A percentile compares a stretch with the other conserved stretches of the same genome.
These are phyloP conservation scores for Amazona ochrocephala DNA, from an alignment of 2,797 vertebrate genomes.

Conservation along the genomic window DNA sequence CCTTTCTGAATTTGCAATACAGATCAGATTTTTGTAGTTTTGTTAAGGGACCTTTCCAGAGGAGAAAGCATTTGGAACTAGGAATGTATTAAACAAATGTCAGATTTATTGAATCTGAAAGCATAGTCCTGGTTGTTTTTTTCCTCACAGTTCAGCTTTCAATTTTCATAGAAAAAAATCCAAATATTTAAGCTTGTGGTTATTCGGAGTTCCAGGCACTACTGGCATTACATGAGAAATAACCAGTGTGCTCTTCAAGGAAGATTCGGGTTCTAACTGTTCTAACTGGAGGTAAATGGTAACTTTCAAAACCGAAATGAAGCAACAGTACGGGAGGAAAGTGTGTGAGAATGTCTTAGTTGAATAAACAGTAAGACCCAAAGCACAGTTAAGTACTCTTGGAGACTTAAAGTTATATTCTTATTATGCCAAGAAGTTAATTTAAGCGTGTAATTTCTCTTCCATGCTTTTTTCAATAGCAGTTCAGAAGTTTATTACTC, in stretches of 20 bases:
- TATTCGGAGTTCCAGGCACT: neutral
- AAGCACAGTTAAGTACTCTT: neutral
- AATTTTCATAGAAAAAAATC: neutral
- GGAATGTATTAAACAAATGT: neutral
- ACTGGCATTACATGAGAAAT: neutral
- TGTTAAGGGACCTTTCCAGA: neutral
- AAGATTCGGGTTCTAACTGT: neutral
- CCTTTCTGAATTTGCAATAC: neutral
- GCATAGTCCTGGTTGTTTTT: neutral
- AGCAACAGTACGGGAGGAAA: neutral
- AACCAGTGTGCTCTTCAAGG: neutral
- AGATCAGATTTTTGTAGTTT: neutral
- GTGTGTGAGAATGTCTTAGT: neutral
- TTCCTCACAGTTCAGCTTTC: neutral
- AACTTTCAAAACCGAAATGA: neutral
- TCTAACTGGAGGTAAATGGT: neutral
- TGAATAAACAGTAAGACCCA: neutral
- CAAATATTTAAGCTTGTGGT: neutral
- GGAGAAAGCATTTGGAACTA: neutral
- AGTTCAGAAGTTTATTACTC: neutral
- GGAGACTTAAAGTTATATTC: neutral
- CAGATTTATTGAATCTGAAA: conserved; percentile 6
- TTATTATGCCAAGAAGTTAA: neutral
- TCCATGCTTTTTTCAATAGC: neutral
- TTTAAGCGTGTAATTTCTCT: neutral